Conservation (phyloP, 2,888 invertebrate species). For the Lasioglossum calceatum region DNA sequence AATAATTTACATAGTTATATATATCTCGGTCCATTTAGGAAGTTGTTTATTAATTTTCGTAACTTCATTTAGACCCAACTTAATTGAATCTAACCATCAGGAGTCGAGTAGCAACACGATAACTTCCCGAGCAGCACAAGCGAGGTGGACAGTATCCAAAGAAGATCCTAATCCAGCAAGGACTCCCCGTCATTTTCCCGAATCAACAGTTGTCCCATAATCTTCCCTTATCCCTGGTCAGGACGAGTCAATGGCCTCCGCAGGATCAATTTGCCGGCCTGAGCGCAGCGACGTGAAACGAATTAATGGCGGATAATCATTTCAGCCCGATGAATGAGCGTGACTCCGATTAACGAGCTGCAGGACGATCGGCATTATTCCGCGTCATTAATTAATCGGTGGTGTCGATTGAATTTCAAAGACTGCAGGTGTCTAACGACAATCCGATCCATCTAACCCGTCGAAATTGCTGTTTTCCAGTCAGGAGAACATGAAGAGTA, state of each 20-base stretch:
- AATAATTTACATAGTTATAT: not conserved
- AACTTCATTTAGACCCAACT: not conserved
- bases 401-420: not conserved
- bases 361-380: not conserved
- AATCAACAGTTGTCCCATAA: slow-evolving; percentile 21
- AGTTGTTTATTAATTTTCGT: not conserved
- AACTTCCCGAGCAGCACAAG: not conserved
- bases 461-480: not conserved
- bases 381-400: not conserved
- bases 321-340: not conserved
- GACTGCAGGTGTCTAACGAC: not conserved
- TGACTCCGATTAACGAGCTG: not conserved
- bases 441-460: not conserved
- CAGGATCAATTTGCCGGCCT: not conserved
- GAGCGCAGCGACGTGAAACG: not conserved
- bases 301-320: not conserved
- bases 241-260: not conserved
- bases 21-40: too few species aligned
- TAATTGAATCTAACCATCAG: not conserved
- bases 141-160: not conserved
- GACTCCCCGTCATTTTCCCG: not conserved
- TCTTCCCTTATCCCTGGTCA: not conserved
- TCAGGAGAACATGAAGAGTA: not conserved
- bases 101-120: not conserved
- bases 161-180: not conserved